Base-by-base conservation (phyloP, 2,888 invertebrate species). In the Melanostoma scalare region DNA sequence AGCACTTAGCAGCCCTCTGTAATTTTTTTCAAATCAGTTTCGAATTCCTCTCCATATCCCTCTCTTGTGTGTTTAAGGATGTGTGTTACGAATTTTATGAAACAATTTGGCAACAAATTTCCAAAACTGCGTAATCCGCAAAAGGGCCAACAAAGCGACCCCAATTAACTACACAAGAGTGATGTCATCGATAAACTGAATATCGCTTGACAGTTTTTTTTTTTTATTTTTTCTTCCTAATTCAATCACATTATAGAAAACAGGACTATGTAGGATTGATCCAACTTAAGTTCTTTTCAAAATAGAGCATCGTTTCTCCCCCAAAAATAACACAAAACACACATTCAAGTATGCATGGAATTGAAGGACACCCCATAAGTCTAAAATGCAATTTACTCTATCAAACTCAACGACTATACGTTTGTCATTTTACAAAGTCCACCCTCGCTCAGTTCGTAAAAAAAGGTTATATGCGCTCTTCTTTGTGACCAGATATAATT, bases 301-400 rank as follows among this genome's bases (percentile, higher is more conserved):
- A 36, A 61, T 48, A 63, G 30, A 50, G 2, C 63, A 63, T 36
- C 44, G 38, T 6, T 30, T 50, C 8, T n/a, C 8, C 31, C 42
- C 31, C 55, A 6, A 8, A 30, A n/a, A 2, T 5, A 30, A n/a
- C 31, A 60, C 40, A 36, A 56, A n/a, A 30, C 38, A 36, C 38
- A 63, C 46, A 46, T 46, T 48, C 48, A 69, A 55, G 42, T 20
- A 69, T 35, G 69, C 61, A 48, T 69, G 38, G 61, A 60, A 36
- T 20, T 48, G 31, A 69, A 76, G 68, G 31, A 56, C 56, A 33
- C 44, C 40, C 20, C 20, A 6, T 36, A 44, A 46, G 61, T 69
- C 42, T 48, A 48, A 69, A 69, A 76, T 76, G 76, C 76, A 76
- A 76, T 76, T 76, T 61, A 40, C 53, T 61, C 48, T 50, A 69